These are phyloP conservation scores for Botia almorhae DNA, from an alignment of 2,797 vertebrate species.

Conservation along the genomic window DNA sequence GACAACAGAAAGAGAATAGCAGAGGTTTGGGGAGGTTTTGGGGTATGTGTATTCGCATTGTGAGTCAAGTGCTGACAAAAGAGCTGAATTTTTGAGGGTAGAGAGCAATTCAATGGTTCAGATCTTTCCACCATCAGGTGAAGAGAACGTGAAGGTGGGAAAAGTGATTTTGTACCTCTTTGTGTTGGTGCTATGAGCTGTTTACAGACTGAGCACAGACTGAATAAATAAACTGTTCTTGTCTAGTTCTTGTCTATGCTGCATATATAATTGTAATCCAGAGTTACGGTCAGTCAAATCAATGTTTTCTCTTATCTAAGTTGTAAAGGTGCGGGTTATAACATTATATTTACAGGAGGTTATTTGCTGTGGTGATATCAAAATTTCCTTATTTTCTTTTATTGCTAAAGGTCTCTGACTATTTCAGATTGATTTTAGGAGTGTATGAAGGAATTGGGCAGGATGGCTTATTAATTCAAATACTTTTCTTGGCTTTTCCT, in stretches of 20 bases:
- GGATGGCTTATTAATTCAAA: conserved; percentile 22
- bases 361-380: neutral
- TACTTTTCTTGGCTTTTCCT: neutral
- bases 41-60: too few species aligned
- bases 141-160: neutral
- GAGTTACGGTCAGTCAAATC: neutral
- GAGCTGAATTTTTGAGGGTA: neutral
- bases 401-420: conserved; percentile 2
- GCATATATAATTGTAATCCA: conserved; percentile 4
- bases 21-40: neutral
- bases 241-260: neutral
- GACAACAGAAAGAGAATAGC: too few species aligned
- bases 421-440: conserved; percentile 21
- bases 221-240: neutral
- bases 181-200: neutral
- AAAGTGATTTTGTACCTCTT: neutral
- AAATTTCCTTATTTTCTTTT: neutral
- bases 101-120: neutral
- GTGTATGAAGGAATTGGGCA: neutral
- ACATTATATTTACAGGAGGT: neutral
- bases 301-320: neutral
- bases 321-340: neutral
- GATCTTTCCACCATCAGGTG: neutral
- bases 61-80: neutral
- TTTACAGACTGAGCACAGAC: neutral